Evolutionary conservation across 2,888 invertebrate species (phyloP), one percentile per base, ranked within the genome.

Genomic region (Dysmachus trigonus): DNA sequence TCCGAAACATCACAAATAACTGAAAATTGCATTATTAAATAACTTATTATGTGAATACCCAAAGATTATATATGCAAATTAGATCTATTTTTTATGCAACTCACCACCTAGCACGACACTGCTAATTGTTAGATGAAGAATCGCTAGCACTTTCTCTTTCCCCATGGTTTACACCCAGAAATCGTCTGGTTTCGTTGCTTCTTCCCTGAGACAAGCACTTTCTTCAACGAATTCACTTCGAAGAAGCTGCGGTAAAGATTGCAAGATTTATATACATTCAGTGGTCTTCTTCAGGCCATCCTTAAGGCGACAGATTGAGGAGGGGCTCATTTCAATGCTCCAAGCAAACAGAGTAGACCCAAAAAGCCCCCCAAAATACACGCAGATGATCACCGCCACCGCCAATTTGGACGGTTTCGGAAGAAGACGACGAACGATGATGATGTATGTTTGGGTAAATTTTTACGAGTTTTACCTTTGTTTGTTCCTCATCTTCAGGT

Each of bases 1-100:
- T 85, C 85, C 41, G 85, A 74, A 33, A 85, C 85, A 74, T 85
- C 85, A 51, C 85, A 74, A 18, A 74, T 18, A 85, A 47, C 85
- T 85, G 51, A 15, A 71, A 41, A 30, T 27, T 30, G 33, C 30
- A 72, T 62, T 62, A 27, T 62, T 62, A 27, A 62, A 62, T 62
- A 62, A 62, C 62, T 62, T 27, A 27, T 22, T 62, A 33, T 71
- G 53, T 18, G 27, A 62, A n/a, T n/a, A n/a, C n/a, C n/a, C n/a
- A n/a, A n/a, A 62, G 8, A 62, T 62, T 62, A 10, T 27, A 10
- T 27, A 22, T 62, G 27, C 18, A 62, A 33, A 33, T 5, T 15
- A 62, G 33, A 62, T 62, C 30, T 22, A 18, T 30, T 35, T 30
- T 35, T 82, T 82, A 62, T 71, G 22, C 33, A 82, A 82, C 82